phyloP scores from a whole-genome alignment of 2,113 vertebrate species.

The Eublepharis macularius region DNA sequence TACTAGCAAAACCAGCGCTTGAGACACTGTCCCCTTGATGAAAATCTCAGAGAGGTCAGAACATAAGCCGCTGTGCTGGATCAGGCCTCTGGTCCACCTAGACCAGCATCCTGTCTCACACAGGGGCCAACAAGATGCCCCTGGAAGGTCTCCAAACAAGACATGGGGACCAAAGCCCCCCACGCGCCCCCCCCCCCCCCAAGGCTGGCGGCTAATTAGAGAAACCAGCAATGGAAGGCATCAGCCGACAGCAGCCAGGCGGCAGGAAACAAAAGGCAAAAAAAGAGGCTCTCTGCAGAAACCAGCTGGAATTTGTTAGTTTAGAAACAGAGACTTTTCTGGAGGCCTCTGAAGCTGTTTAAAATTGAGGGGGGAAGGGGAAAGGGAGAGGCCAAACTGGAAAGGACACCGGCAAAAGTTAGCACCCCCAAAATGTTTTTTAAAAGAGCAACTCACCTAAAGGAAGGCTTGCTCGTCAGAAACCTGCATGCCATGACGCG shows the following conservation, averaged over 20 bases:
- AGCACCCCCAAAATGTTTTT: background rate
- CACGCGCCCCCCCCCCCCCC: no score
- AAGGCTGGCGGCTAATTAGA: no score
- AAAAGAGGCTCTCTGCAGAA: conserved; percentile 4
- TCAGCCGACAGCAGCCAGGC: background rate
- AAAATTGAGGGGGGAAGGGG: conserved; percentile 1
- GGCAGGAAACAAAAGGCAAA: background rate
- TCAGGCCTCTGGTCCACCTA: no score
- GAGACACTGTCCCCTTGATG: background rate
- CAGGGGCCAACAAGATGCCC: no score
- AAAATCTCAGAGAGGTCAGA: background rate
- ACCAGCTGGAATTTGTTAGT: conserved; percentile 26
- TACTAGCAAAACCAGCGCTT: background rate
- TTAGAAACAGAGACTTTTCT: conserved; percentile 11
- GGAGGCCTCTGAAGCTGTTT: background rate
- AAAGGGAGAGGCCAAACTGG: no score
- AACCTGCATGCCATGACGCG: conserved; percentile 61
- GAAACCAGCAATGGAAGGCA: background rate
- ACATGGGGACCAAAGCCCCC: no score
- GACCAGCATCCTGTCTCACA: no score
- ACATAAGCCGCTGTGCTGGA: no score
- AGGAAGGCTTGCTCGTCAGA: conserved; percentile 42
- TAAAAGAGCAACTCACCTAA: conserved; percentile 56
- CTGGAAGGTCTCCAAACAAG: no score
- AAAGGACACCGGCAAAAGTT: background rate